Percentiles rank a stretch among this genome's conserved stretches.
Evolutionary conservation across 2,797 vertebrate species (phyloP).

Genomic region (Pterois miles): DNA sequence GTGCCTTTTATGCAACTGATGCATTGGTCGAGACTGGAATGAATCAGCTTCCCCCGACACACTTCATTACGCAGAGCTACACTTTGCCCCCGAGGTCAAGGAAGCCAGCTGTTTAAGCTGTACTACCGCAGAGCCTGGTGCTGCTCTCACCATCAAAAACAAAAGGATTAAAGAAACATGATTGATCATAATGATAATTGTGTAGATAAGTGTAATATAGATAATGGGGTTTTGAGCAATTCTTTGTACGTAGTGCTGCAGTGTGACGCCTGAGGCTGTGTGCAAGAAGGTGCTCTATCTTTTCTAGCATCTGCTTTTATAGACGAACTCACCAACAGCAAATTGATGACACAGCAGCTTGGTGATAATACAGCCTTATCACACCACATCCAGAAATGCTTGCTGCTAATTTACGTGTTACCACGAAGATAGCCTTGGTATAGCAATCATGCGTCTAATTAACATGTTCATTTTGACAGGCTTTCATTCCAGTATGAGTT

Average conservation of each 20-base stretch:
- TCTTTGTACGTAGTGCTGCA: not conserved
- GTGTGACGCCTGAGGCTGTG: not conserved
- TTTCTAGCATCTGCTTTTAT: slow-evolving; percentile 10
- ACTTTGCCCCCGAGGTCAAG: slow-evolving; percentile 48
- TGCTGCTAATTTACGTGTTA: not conserved
- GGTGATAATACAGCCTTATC: slow-evolving; percentile 9
- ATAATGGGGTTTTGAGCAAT: not conserved
- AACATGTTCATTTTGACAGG: not conserved
- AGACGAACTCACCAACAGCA: slow-evolving; percentile 3
- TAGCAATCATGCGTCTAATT: not conserved
- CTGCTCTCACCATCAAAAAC: not conserved
- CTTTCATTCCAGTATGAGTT: not conserved
- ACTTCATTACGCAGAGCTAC: slow-evolving; percentile 58
- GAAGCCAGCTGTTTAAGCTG: slow-evolving; percentile 46
- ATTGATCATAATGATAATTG: not conserved
- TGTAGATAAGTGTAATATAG: not conserved
- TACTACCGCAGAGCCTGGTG: not conserved
- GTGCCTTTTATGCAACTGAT: slow-evolving; percentile 52
- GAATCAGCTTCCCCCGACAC: slow-evolving; percentile 55
- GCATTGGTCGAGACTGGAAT: slow-evolving; percentile 48
- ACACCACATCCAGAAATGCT: slow-evolving; percentile 6
- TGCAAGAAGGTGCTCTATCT: not conserved
- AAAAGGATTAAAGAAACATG: not conserved
- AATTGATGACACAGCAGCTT: slow-evolving; percentile 29
- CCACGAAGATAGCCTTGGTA: not conserved